Evolutionary conservation across 1,140 invertebrate species (phyloP), one percentile per base, ranked within the genome.

Genomic region (Gryllus bimaculatus): DNA sequence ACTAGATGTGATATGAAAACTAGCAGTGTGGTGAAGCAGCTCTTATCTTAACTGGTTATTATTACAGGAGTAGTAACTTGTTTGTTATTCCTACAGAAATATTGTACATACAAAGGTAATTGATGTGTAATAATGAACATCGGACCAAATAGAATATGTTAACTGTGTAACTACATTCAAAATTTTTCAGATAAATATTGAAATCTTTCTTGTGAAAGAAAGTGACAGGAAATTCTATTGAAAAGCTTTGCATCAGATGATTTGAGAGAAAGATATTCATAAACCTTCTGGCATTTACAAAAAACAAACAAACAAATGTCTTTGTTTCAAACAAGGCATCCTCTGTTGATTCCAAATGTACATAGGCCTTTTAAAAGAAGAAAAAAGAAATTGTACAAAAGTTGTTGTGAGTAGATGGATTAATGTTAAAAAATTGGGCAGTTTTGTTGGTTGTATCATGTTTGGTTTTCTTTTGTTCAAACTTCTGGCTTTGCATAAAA

Each of bases 401-500:
- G 54, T 66, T 66, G 54, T 66, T 66, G 54, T 66, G 54, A 39
- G 54, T 66, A 66, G 54, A 66, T 66, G 54, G 54, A 66, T 66
- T 66, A 66, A 66, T 66, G 54, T 66, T 66, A 66, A 66, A 66
- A 66, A 66, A 39, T 39, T 66, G 10, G 54, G 54, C 54, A 10
- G 18, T 66, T 66, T 66, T 66, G 54, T 10, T 77, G n/a, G 48
- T 77, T 77, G 47, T 48, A 77, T 48, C n/a, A 20, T 77, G 48
- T 47, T 77, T 49, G 76, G n/a, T 48, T 77, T 48, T 8, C 47
- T 77, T 47, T 77, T 21, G 39, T 77, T 77, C 48, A 48, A 47
- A 48, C 48, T 77, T 49, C 48, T 77, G 18, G 76, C 48, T 77
- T 77, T 77, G 48, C 76, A 48, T 77, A 66, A 77, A 77, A 75